A percentile compares a stretch with the other conserved stretches of the same genome.
Evolutionary conservation across 2,888 invertebrate genomes (phyloP).

Genomic region (Caenorhabditis sp.): DNA sequence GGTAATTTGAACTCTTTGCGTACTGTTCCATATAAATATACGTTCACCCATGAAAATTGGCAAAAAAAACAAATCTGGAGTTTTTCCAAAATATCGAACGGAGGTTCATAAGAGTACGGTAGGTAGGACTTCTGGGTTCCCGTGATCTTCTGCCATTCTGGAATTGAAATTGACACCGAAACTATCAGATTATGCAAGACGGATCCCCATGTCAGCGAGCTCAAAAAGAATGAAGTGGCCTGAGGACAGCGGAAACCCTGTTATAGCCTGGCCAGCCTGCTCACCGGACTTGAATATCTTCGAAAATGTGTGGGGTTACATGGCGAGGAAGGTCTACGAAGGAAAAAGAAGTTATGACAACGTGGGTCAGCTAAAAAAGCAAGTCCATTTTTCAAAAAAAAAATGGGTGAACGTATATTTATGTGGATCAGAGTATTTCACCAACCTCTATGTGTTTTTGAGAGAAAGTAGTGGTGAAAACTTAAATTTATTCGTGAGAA

Average conservation of each 20-base stretch:
- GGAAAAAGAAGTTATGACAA: slow-evolving; percentile 3
- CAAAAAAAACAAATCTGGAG: slow-evolving; percentile 1
- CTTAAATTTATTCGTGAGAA: no score
- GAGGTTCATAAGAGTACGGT: background rate
- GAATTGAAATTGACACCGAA: background rate
- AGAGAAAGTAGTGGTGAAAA: no score
- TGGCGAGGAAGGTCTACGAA: slow-evolving; percentile 1
- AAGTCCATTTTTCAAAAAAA: no score
- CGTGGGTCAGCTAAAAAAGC: background rate
- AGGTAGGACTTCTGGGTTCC: background rate
- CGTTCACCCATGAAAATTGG: slow-evolving; percentile 11
- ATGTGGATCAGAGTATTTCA: no score
- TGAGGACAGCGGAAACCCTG: background rate
- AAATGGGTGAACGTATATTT: no score
- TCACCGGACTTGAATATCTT: slow-evolving; percentile 10
- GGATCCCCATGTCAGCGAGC: slow-evolving; percentile 22
- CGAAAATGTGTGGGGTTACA: slow-evolving; percentile 11
- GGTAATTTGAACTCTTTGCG: no score
- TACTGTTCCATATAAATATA: slow-evolving; percentile 11
- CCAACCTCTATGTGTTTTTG: no score
- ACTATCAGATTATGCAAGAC: slow-evolving; percentile 12
- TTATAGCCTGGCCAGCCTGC: slow-evolving; percentile 20
- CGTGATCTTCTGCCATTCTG: slow-evolving; percentile 8
- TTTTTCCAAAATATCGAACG: background rate
- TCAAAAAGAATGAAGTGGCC: slow-evolving; percentile 7